Percentiles rank a stretch among this genome's conserved stretches.
Conservation (phyloP, 2,797 vertebrate species). For the Neostethus bicornis region DNA sequence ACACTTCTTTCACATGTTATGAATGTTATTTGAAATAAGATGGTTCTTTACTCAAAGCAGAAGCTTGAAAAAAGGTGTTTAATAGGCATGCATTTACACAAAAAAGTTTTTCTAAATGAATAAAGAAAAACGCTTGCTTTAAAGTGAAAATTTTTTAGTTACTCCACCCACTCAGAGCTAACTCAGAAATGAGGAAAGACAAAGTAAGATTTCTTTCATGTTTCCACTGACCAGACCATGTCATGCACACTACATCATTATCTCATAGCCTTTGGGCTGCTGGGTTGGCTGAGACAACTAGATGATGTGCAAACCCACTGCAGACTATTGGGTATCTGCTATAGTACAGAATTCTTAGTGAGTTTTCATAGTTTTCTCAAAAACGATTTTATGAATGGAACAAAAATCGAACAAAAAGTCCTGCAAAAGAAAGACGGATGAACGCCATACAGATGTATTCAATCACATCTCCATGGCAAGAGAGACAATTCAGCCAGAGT, state of each 20-base stretch:
- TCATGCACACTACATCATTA: constrained; percentile 68
- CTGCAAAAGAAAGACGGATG: too few relatives aligned
- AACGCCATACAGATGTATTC: too few relatives aligned
- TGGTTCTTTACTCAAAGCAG: too few relatives aligned
- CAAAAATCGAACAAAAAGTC: too few relatives aligned
- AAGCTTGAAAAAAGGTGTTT: too few relatives aligned
- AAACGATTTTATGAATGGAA: background rate
- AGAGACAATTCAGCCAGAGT: too few relatives aligned
- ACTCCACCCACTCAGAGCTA: background rate
- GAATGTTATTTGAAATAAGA: too few relatives aligned
- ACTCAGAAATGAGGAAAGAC: constrained; percentile 16
- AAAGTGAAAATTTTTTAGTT: background rate
- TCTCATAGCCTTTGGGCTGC: constrained; percentile 69
- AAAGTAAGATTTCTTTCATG: constrained; percentile 1
- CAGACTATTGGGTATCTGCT: constrained; percentile 60
- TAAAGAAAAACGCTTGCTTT: background rate
- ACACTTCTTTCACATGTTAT: background rate
- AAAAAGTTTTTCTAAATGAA: too few relatives aligned
- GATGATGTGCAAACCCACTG: constrained; percentile 36
- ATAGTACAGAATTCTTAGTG: constrained; percentile 32
- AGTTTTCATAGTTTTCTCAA: constrained; percentile 12
- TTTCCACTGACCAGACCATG: constrained; percentile 14
- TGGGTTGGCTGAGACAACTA: constrained; percentile 36
- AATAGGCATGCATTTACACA: background rate
- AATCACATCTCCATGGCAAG: too few relatives aligned